A percentile compares a stretch with the other conserved stretches of the same genome.
phyloP scores from a whole-genome alignment of 2,797 vertebrate species.

The Sebastes miniatus region DNA sequence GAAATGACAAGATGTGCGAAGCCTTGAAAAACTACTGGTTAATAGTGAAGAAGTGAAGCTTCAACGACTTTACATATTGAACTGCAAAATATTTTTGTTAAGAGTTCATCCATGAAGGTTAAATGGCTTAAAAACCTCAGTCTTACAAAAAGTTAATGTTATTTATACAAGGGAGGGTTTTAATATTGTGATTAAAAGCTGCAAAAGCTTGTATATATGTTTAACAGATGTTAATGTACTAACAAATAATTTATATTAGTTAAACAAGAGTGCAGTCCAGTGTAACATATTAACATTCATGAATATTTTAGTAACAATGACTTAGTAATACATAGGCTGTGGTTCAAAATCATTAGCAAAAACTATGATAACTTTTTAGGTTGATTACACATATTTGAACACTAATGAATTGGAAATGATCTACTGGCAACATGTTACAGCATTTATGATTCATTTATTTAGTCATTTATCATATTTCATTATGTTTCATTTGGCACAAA shows the following conservation, averaged over 20 bases:
- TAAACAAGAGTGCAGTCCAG: background rate
- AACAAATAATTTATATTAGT: constrained; percentile 1
- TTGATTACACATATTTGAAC: background rate
- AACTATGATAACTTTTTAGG: background rate
- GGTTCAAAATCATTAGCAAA: background rate
- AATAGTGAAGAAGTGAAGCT: background rate
- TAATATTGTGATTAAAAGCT: background rate
- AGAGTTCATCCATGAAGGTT: background rate
- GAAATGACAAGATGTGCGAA: background rate
- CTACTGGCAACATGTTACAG: background rate
- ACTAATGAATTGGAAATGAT: background rate
- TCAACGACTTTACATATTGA: background rate
- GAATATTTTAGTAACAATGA: background rate
- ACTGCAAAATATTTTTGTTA: background rate
- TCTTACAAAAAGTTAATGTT: background rate
- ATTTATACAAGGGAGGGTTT: background rate
- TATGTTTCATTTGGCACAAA: background rate
- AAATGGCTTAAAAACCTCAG: background rate
- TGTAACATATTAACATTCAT: background rate
- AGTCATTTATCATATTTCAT: background rate
- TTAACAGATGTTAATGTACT: background rate
- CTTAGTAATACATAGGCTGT: background rate
- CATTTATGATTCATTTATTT: background rate
- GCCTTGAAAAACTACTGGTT: background rate
- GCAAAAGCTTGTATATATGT: background rate